Conservation (phyloP, 37 sponge, comb jelly and placozoan species). For the Halichondria panicea region DNA sequence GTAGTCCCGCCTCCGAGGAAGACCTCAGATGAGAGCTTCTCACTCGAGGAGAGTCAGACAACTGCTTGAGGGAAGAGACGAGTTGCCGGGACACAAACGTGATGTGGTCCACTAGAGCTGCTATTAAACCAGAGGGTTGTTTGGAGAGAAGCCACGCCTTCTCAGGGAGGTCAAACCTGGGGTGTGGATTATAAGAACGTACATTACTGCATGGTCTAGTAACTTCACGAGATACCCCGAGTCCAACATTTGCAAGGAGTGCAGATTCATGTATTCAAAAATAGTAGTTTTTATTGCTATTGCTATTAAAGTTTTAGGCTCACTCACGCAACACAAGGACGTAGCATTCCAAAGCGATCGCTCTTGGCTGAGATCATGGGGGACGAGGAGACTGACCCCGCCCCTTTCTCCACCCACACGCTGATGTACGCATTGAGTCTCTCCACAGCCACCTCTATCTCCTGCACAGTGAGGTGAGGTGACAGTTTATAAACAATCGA, state of each 20-base stretch:
- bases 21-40: neutral
- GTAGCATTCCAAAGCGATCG: slow-evolving; percentile 18
- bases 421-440: slow-evolving; percentile 22
- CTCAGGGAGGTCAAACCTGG: slow-evolving; percentile 36
- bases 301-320: neutral
- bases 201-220: neutral
- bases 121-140: slow-evolving; percentile 15
- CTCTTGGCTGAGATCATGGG: slow-evolving; percentile 4
- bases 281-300: slow-evolving; percentile 2
- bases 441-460: slow-evolving; percentile 21
- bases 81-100: slow-evolving; percentile 3
- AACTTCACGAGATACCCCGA: neutral
- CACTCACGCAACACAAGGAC: slow-evolving; percentile 28
- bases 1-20: neutral
- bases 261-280: neutral
- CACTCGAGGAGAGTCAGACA: neutral
- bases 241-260: neutral
- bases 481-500: too few species aligned
- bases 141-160: slow-evolving; percentile 23
- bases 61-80: neutral
- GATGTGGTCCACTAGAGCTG: slow-evolving; percentile 4
- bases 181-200: neutral
- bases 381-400: neutral
- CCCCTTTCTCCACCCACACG: slow-evolving; percentile 19
- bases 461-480: too few species aligned